phyloP scores from a whole-genome alignment of 2,113 vertebrate species.

The Marmota flaviventris region DNA sequence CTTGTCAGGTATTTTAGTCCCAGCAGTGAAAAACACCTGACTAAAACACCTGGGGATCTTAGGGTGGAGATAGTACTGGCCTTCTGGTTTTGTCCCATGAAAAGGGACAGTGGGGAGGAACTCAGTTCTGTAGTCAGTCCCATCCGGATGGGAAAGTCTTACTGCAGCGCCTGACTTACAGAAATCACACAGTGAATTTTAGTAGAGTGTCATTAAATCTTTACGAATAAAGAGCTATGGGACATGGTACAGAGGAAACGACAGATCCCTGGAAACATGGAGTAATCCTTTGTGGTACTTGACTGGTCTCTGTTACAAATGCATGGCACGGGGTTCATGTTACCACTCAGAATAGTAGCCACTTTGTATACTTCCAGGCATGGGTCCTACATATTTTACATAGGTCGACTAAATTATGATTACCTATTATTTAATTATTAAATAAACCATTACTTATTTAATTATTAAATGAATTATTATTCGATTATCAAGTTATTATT shows the following conservation, averaged over 20 bases:
- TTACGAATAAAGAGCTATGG: neutral
- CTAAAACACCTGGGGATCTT: neutral
- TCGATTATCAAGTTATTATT: too few species aligned
- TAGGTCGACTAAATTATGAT: too few species aligned
- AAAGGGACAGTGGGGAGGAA: neutral
- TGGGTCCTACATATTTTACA: neutral
- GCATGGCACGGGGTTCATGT: neutral
- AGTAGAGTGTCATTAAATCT: neutral
- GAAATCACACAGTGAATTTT: neutral
- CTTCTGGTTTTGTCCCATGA: neutral
- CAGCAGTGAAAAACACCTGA: too few species aligned
- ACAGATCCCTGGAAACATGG: fast-evolving
- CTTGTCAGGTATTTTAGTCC: too few species aligned
- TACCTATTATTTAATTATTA: too few species aligned
- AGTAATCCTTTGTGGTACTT: fast-evolving
- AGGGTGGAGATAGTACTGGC: neutral
- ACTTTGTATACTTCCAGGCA: neutral
- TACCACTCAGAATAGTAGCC: neutral
- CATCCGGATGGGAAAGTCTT: neutral
- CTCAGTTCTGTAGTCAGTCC: neutral
- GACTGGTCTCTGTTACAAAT: neutral
- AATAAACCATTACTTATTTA: too few species aligned
- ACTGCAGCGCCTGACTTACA: neutral
- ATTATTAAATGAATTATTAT: too few species aligned
- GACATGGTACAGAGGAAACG: neutral